Evolutionary conservation across 2,888 invertebrate species (phyloP), one percentile per base, ranked within the genome.

Genomic region (Diplolepis rosae): DNA sequence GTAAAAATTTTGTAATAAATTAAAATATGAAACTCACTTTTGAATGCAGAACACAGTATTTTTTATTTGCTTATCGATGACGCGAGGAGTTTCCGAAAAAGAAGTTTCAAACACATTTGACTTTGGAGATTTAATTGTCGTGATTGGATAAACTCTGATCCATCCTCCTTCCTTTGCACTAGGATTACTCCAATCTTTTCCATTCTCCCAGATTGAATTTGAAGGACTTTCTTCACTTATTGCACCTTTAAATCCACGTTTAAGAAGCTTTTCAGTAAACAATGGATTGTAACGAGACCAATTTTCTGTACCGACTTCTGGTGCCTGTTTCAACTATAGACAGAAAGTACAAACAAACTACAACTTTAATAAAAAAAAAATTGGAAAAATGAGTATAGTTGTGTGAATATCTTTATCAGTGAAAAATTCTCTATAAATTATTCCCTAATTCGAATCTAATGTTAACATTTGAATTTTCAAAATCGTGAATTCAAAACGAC

Each of bases 71-170:
- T 80, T 86, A 51, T 89, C 88, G 30, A 80, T 68, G 28, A 78
- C 76, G 66, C 80, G 79, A 1, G 83, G 76, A 4, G 74, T 71
- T 24, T 84, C 87, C 68, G 77, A 80, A 75, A 69, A 85, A 84
- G 79, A 79, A 67, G 83, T 87, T 82, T 45, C 85, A 65, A 77
- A 73, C 68, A 79, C 81, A 42, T 77, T 68, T 22, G 76, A 83
- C 70, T 83, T 83, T 28, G 75, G 66, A 66, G 72, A 70, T 77
- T 78, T 77, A 84, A 84, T 48, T 75, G 80, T 74, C 79, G 87
- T 83, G 69, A 92, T 88, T 0, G 96, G 96, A 89, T 94, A 95
- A 71, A 95, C 92, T 76, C 95, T 90, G 51, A 94, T 92, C 94
- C 95, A 96, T 48, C 94, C 93, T 0, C 96, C 96, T 73, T 94